A percentile compares a stretch with the other conserved stretches of the same genome.
Evolutionary conservation across 2,888 invertebrate species (phyloP).

Genomic region (Urechis unicinctus): DNA sequence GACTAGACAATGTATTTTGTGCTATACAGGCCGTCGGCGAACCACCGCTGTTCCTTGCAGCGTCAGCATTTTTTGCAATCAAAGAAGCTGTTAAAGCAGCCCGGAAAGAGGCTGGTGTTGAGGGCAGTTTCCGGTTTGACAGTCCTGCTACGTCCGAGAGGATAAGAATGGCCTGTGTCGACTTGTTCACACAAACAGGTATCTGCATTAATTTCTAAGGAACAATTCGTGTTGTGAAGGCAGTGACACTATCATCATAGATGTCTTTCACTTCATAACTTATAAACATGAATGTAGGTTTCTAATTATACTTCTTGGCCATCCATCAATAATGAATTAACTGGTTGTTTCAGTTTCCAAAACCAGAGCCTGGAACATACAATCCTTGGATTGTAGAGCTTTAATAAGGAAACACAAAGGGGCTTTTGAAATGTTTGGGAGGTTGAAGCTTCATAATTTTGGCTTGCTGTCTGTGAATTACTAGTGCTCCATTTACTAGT

Average conservation of each 20-base stretch:
- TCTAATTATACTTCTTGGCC: neutral
- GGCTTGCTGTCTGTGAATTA: too few species aligned
- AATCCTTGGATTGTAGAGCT: slow-evolving; percentile 37
- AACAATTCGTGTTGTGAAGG: too few species aligned
- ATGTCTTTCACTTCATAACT: too few species aligned
- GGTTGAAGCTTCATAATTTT: too few species aligned
- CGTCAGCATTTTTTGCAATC: slow-evolving; percentile 84
- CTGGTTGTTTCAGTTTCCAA: slow-evolving; percentile 39
- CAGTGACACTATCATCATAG: too few species aligned
- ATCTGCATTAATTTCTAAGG: neutral
- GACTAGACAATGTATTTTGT: too few species aligned
- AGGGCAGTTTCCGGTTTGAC: slow-evolving; percentile 59
- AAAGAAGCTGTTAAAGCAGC: slow-evolving; percentile 74
- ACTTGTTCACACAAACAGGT: slow-evolving; percentile 74
- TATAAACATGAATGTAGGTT: too few species aligned
- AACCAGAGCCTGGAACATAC: slow-evolving; percentile 28
- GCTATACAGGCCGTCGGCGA: slow-evolving; percentile 79
- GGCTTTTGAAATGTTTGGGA: too few species aligned
- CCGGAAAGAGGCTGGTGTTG: slow-evolving; percentile 63
- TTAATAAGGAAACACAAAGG: too few species aligned
- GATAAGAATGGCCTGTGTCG: slow-evolving; percentile 83
- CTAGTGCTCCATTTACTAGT: too few species aligned
- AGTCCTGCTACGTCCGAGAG: slow-evolving; percentile 83
- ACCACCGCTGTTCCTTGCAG: slow-evolving; percentile 84
- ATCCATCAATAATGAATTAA: too few species aligned